These are phyloP conservation scores for Platyscapa corneri DNA, from an alignment of 1,140 invertebrate genomes.

Conservation along the genomic window DNA sequence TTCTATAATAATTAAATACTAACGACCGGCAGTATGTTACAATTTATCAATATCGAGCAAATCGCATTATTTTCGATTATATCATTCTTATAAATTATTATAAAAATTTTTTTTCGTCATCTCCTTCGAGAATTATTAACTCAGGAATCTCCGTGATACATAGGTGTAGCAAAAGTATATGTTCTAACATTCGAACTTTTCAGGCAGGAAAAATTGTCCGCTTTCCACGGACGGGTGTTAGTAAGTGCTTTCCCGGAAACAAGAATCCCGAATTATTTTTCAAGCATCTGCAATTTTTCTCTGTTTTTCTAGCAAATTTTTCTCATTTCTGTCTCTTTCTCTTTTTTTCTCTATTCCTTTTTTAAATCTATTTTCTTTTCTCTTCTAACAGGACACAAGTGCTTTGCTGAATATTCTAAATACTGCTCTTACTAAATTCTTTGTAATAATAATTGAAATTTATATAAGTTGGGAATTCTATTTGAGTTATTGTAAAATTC, in stretches of 20 bases:
- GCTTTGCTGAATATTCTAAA: constrained; percentile 28
- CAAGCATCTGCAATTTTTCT: constrained; percentile 44
- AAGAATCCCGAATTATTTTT: constrained; percentile 49
- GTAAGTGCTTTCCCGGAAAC: constrained; percentile 37
- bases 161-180: constrained; percentile 11
- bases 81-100: constrained; percentile 17
- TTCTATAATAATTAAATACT: not conserved
- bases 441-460: not conserved
- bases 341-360: constrained; percentile 13
- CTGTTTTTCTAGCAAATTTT: constrained; percentile 33
- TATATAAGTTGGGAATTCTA: not conserved
- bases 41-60: not conserved
- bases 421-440: not conserved
- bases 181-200: constrained; percentile 35
- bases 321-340: not conserved
- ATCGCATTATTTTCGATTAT: not conserved
- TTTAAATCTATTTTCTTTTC: not conserved
- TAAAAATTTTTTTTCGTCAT: constrained; percentile 37
- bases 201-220: constrained; percentile 44
- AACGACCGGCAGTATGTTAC: not conserved
- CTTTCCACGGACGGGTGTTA: constrained; percentile 1
- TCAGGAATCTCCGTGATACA: constrained; percentile 18
- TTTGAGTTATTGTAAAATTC: not conserved
- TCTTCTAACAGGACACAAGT: not conserved
- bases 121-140: constrained; percentile 32